Evolutionary conservation across 37 sponge, comb jelly and placozoan species (phyloP).

Genomic region (Chondrosia reniformis): DNA sequence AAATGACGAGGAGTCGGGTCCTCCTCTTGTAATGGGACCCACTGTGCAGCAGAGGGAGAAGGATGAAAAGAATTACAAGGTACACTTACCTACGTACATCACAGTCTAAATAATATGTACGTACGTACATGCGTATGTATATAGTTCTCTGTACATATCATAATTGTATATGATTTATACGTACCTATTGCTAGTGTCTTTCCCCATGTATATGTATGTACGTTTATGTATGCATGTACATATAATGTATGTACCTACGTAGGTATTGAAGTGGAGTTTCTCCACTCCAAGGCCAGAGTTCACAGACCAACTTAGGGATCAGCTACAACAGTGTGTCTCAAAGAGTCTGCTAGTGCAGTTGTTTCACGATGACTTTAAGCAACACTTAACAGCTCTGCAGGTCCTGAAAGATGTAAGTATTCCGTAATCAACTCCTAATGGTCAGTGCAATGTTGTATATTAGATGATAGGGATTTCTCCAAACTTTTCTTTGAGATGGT

Average conservation of each 20-base stretch:
- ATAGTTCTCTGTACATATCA: background rate
- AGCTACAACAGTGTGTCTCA: conserved; percentile 73
- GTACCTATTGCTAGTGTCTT: background rate
- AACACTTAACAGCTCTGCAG: conserved; percentile 68
- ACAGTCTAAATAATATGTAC: no score
- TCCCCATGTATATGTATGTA: background rate
- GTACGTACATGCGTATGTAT: background rate
- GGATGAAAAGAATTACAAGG: conserved; percentile 77
- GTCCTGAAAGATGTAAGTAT: conserved; percentile 53
- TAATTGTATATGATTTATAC: no score
- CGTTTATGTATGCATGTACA: background rate
- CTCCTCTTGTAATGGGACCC: conserved; percentile 41
- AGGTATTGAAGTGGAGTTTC: conserved; percentile 87
- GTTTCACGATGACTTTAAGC: conserved; percentile 88
- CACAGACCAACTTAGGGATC: conserved; percentile 85
- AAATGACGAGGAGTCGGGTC: conserved; percentile 11
- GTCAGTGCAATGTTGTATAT: no score
- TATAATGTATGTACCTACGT: no score
- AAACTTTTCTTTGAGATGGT: no score
- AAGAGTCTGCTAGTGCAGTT: conserved; percentile 56
- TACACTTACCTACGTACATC: no score
- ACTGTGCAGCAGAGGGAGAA: conserved; percentile 56
- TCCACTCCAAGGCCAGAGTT: conserved; percentile 78
- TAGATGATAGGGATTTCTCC: no score
- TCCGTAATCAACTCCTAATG: background rate